Base-by-base conservation (phyloP, 2,113 vertebrate genomes). In the Morone saxatilis region DNA sequence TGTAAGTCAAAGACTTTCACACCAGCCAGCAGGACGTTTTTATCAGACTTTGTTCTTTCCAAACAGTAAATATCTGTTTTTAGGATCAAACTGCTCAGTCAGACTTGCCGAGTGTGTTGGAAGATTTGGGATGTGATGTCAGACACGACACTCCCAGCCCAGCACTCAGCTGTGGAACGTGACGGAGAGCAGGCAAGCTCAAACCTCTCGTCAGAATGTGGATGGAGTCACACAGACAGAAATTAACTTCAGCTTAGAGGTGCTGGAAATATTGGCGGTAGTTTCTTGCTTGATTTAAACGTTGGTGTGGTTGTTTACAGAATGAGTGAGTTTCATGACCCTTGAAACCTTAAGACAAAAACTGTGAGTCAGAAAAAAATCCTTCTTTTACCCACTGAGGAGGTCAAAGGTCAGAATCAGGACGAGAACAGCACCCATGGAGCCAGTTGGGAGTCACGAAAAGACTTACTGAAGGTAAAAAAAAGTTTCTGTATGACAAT, bases 81-180 rank as follows among this genome's bases (percentile, higher is more conserved):
- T 1, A 25, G 40, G n/a, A 54, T 72, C 7, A 48, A 20, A 45
- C 25, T 51, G 10, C 54, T 45, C 25, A 78, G 70, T 56, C 60
- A 67, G 68, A 45, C 2, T 22, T 75, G 36, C 63, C 43, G 57
- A 47, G 16, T 7, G 13, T 61, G 6, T 5, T 63, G 38, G 74
- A 73, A 19, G 19, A 19, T 69, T 43, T 63, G 7, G 16, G 71
- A 77, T 22, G 22, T 86, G 80, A 70, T 62, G 56, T 83, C 41
- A 61, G 41, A 45, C 60, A 67, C 50, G 16, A 4, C 17, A 1
- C 83, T 76, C 60, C 83, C 60, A 57, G 45, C 43, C 31, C 7
- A 0, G 45, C 56, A 40, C 65, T 76, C 63, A 79, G 74, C 82
- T 87, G 78, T 75, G 65, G 57, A 69, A 91, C 83, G 81, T 87